Evolutionary conservation across 2,888 invertebrate species (phyloP).

Genomic region (Pristionchus mayeri): DNA sequence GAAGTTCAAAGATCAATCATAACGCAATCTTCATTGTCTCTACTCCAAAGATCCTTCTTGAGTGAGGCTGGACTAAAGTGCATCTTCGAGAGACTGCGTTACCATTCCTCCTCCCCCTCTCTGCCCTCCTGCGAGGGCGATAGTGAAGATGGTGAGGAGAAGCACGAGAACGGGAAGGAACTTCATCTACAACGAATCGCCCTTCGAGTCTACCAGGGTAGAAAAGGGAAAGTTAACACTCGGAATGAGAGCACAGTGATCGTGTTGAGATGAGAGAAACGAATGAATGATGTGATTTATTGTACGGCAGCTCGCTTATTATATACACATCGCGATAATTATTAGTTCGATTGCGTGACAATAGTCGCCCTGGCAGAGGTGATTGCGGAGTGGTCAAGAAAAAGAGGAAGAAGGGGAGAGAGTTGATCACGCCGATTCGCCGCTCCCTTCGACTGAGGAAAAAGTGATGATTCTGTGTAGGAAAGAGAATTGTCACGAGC

Average conservation of each 20-base stretch:
- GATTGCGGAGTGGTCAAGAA: constrained; percentile 3
- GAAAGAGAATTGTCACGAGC: not conserved
- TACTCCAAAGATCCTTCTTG: not conserved
- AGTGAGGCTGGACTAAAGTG: not conserved
- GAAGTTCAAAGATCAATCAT: not conserved
- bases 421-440: constrained; percentile 6
- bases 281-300: constrained; percentile 10
- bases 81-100: not conserved
- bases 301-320: constrained; percentile 20
- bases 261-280: not conserved
- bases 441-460: constrained; percentile 35
- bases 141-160: not conserved
- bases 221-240: not conserved
- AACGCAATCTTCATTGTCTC: too few species aligned
- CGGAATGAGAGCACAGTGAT: not conserved
- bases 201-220: not conserved
- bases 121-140: not conserved
- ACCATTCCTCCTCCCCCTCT: constrained; percentile 27
- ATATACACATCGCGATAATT: constrained; percentile 11
- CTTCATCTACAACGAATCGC: constrained; percentile 4
- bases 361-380: not conserved
- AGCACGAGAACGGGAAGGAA: not conserved
- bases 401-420: constrained; percentile 15
- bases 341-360: not conserved
- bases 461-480: not conserved